Evolutionary conservation across 64 coral and sea anemone species (phyloP).

Genomic region (Montipora capricornis): DNA sequence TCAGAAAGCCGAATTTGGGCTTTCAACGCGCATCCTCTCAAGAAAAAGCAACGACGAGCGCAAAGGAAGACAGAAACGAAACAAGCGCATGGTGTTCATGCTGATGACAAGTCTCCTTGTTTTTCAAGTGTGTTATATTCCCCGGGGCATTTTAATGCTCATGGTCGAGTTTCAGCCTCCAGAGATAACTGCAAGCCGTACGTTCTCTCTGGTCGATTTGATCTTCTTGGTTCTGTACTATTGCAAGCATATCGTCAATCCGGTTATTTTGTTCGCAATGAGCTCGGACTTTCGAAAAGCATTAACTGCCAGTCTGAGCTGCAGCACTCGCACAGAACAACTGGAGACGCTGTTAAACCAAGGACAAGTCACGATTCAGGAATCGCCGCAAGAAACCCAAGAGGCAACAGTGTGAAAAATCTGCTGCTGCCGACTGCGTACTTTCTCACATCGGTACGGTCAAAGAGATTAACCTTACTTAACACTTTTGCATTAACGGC

Average conservation of each 20-base stretch:
- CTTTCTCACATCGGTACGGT: no score
- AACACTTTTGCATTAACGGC: no score
- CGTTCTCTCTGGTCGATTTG: constrained; percentile 28
- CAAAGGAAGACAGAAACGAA: constrained; percentile 5
- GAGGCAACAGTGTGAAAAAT: background rate
- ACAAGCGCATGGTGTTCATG: constrained; percentile 64
- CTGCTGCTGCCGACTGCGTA: no score
- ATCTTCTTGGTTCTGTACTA: constrained; percentile 51
- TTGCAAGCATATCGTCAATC: constrained; percentile 66
- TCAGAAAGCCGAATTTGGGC: constrained; percentile 52
- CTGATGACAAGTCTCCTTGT: constrained; percentile 48
- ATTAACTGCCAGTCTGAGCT: background rate
- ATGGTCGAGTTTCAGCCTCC: constrained; percentile 32
- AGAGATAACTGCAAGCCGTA: background rate
- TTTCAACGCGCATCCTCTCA: constrained; percentile 29
- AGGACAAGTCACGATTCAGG: background rate
- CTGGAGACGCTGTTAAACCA: background rate
- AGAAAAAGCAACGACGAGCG: background rate
- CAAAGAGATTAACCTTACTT: no score
- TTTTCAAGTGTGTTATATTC: constrained; percentile 75
- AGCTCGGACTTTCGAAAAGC: constrained; percentile 50
- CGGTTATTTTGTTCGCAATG: constrained; percentile 59
- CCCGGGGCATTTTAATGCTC: constrained; percentile 75
- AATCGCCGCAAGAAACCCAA: constrained; percentile 5
- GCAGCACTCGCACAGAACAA: background rate